A percentile compares a stretch with the other conserved stretches of the same genome.
Evolutionary conservation across 2,797 vertebrate species (phyloP).

Genomic region (Cetoscarus ocellatus): DNA sequence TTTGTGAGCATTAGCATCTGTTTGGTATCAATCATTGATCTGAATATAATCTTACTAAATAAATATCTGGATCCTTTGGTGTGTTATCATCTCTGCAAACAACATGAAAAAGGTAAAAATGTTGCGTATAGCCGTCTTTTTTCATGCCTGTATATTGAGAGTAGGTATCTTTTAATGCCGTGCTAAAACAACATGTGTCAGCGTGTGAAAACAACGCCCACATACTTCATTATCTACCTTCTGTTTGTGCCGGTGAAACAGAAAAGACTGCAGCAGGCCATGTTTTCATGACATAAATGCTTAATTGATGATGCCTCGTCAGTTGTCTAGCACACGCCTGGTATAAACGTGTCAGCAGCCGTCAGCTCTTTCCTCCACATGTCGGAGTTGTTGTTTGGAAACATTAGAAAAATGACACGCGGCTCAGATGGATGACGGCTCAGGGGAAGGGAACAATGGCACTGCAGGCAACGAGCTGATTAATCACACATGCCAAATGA

Average conservation of each 20-base stretch:
- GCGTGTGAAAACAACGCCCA: not conserved
- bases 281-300: not conserved
- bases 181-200: not conserved
- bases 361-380: conserved; percentile 5
- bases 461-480: conserved; percentile 29
- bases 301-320: not conserved
- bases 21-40: too few relatives aligned
- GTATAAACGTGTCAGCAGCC: conserved; percentile 7
- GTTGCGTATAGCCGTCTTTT: too few relatives aligned
- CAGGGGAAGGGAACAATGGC: conserved; percentile 26
- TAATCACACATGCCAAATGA: conserved; percentile 16
- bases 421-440: conserved; percentile 16
- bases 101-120: too few relatives aligned
- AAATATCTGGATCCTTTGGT: too few relatives aligned
- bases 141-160: too few relatives aligned
- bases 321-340: not conserved
- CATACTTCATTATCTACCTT: not conserved
- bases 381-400: conserved; percentile 17
- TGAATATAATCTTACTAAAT: too few relatives aligned
- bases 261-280: not conserved
- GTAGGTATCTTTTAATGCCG: too few relatives aligned
- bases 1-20: too few relatives aligned
- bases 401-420: conserved; percentile 13
- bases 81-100: too few relatives aligned
- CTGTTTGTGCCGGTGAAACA: not conserved